Percentiles rank a stretch among this genome's conserved stretches.
phyloP scores from a whole-genome alignment of 23 tunicate genomes.

The Halocynthia aurantium region DNA sequence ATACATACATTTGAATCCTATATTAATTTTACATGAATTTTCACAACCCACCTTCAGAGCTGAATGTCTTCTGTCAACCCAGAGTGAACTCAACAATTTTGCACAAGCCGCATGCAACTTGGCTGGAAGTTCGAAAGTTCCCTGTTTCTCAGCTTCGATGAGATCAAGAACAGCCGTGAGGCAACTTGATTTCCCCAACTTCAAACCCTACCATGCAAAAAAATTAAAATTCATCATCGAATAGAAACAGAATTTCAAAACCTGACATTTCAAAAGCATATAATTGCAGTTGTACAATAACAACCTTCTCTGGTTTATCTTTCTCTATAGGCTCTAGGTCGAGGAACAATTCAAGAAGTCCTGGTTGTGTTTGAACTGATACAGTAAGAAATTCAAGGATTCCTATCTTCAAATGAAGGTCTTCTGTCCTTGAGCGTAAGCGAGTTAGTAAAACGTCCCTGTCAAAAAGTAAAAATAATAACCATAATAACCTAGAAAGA shows the following conservation, averaged over 20 bases:
- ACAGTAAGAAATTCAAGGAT: conserved; percentile 71
- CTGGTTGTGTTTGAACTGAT: conserved; percentile 92
- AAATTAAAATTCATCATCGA: neutral
- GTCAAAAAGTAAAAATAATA: neutral
- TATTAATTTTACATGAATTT: neutral
- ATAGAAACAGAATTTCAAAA: neutral
- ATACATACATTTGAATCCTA: neutral
- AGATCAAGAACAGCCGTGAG: conserved; percentile 51
- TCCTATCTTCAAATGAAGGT: conserved; percentile 45
- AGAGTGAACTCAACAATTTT: conserved; percentile 60
- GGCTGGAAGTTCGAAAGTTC: conserved; percentile 45
- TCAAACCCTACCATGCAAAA: conserved; percentile 26
- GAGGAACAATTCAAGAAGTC: conserved; percentile 67
- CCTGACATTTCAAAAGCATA: neutral
- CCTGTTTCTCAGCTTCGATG: conserved; percentile 42
- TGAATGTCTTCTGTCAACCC: conserved; percentile 76
- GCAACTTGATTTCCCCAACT: conserved; percentile 75
- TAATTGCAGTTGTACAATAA: neutral
- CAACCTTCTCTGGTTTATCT: conserved; percentile 57
- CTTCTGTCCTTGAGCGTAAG: conserved; percentile 39
- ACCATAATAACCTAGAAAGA: neutral
- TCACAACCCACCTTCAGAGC: conserved; percentile 43
- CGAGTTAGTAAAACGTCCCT: conserved; percentile 46
- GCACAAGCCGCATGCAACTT: conserved; percentile 68
- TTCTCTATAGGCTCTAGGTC: conserved; percentile 49